phyloP scores from a whole-genome alignment of 2,113 vertebrate species.

The Collichthys lucidus region DNA sequence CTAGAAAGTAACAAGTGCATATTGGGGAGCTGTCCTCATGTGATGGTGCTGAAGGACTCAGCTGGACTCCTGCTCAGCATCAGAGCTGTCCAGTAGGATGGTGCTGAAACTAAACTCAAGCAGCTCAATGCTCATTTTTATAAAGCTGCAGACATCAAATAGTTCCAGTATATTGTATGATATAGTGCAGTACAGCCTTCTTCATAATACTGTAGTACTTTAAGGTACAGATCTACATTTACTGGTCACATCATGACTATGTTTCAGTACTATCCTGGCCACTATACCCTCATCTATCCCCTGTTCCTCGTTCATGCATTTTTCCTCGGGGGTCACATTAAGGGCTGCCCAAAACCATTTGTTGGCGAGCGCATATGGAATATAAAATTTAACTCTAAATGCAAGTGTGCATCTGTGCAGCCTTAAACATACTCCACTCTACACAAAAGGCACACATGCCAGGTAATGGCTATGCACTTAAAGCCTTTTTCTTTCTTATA shows the following conservation, averaged over 20 bases:
- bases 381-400: not conserved
- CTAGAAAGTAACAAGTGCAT: not conserved
- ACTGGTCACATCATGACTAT: not conserved
- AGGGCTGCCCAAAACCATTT: not conserved
- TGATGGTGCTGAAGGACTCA: conserved; percentile 59
- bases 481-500: not conserved
- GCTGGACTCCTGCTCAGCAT: not conserved
- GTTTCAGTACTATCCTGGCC: not conserved
- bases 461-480: not conserved
- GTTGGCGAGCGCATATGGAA: not conserved
- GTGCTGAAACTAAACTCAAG: conserved; percentile 55
- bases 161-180: not conserved
- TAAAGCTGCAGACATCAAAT: not conserved
- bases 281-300: not conserved
- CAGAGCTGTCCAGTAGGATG: conserved; percentile 38
- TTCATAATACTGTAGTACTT: not conserved
- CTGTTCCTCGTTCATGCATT: not conserved
- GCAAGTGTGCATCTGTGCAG: not conserved
- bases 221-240: not conserved
- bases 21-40: conserved; percentile 52
- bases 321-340: not conserved
- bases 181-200: not conserved
- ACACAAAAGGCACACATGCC: not conserved
- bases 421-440: not conserved
- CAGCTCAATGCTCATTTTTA: not conserved